Conservation (phyloP, 1,140 invertebrate species). For the Drosophila arizonae region DNA sequence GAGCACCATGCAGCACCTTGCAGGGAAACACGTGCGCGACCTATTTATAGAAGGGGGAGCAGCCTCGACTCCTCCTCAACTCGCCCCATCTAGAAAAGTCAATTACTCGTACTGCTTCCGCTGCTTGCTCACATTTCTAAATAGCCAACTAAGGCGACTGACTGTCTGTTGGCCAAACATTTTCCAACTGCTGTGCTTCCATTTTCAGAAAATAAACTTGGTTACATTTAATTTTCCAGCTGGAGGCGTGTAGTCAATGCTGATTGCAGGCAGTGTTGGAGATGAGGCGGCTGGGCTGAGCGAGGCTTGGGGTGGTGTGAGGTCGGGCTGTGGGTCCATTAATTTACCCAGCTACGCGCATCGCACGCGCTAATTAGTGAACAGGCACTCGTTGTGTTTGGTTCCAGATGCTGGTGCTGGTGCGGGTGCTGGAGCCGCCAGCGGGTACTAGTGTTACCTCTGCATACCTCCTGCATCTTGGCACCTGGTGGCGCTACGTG, state of each 20-base stretch:
- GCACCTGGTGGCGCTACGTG: conserved; percentile 32
- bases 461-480: not conserved
- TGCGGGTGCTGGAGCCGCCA: not conserved
- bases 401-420: not conserved
- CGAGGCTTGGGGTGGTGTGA: conserved; percentile 5
- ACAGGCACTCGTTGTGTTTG: not conserved
- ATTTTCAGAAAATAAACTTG: conserved; percentile 73
- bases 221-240: conserved; percentile 66
- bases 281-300: not conserved
- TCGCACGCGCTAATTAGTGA: conserved; percentile 62
- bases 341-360: conserved; percentile 48
- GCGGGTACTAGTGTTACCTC: not conserved
- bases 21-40: conserved; percentile 55
- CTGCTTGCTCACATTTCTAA: not conserved
- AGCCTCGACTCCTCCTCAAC: too few relatives aligned
- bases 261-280: conserved; percentile 21
- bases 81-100: not conserved
- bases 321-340: conserved; percentile 31
- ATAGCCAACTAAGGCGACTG: too few relatives aligned
- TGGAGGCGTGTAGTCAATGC: conserved; percentile 5
- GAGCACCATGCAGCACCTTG: not conserved
- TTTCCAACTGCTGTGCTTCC: conserved; percentile 27
- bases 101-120: not conserved
- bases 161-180: conserved; percentile 1
- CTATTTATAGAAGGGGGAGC: not conserved